A percentile compares a stretch with the other conserved stretches of the same genome.
Conservation (phyloP, 2,113 vertebrate genomes). For the Agapornis roseicollis region DNA sequence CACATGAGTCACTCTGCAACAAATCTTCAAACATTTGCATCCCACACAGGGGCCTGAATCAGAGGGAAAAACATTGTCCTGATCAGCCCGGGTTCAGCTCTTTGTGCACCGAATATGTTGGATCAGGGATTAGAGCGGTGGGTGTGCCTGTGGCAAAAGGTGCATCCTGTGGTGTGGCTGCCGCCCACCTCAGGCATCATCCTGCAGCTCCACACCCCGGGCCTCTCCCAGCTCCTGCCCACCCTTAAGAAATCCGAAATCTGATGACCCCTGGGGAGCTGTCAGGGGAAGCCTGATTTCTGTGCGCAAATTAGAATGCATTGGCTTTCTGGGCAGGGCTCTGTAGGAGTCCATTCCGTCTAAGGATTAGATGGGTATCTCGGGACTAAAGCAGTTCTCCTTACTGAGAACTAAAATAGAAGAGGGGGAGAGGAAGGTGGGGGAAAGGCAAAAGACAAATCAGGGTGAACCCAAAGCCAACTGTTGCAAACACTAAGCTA, state of each 20-base stretch:
- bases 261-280: neutral
- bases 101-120: neutral
- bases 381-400: neutral
- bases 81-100: neutral
- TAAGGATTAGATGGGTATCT: neutral
- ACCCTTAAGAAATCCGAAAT: neutral
- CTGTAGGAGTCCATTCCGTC: neutral
- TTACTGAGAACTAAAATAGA: neutral
- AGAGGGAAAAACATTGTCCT: neutral
- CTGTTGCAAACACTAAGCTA: neutral
- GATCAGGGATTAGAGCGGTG: neutral
- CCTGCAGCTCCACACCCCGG: neutral
- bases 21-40: constrained; percentile 28
- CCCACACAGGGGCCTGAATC: constrained; percentile 41
- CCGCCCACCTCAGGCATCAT: neutral
- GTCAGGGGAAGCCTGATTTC: neutral
- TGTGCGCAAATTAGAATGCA: neutral
- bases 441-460: neutral
- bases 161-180: neutral
- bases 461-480: neutral
- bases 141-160: neutral
- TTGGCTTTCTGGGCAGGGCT: neutral
- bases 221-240: neutral
- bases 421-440: neutral
- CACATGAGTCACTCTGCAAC: constrained; percentile 46